These are phyloP conservation scores for Nannoperca obscura DNA, from an alignment of 2,797 vertebrate genomes.

Conservation along the genomic window DNA sequence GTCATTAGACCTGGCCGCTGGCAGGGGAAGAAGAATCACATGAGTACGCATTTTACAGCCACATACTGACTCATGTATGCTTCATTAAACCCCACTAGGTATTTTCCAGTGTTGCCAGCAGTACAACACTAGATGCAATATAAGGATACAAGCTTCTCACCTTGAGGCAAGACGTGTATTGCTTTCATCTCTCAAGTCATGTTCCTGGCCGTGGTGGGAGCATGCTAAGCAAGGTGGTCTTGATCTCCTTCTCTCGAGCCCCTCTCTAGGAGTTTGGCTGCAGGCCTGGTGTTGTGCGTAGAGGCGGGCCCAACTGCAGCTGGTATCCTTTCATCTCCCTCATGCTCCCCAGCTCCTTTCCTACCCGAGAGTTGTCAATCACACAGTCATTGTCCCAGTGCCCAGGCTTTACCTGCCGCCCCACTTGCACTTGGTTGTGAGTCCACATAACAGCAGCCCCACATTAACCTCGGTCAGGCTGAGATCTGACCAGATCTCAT, in stretches of 20 bases:
- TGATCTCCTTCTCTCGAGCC: not conserved
- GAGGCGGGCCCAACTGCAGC: not conserved
- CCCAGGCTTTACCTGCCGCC: not conserved
- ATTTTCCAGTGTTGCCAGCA: slow-evolving; percentile 17
- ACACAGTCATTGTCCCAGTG: not conserved
- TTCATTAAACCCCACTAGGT: slow-evolving; percentile 17
- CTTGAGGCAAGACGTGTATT: not conserved
- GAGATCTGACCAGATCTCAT: not conserved
- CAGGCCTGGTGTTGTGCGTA: not conserved
- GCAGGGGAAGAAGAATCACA: not conserved
- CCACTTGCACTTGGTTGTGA: not conserved
- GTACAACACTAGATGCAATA: not conserved
- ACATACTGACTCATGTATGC: not conserved
- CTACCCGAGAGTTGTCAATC: not conserved
- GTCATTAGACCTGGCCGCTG: not conserved
- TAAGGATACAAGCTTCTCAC: slow-evolving; percentile 1
- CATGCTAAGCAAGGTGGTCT: not conserved
- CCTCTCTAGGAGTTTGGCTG: not conserved
- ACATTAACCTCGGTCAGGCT: not conserved
- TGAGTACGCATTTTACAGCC: slow-evolving; percentile 4
- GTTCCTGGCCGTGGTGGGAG: not conserved
- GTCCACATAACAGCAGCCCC: not conserved
- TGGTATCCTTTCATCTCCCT: not conserved
- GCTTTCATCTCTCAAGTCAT: not conserved
- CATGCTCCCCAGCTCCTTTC: not conserved